Evolutionary conservation across 1,140 invertebrate genomes (phyloP), one percentile per base, ranked within the genome.

Genomic region (Drosophila pseudoananassae): DNA sequence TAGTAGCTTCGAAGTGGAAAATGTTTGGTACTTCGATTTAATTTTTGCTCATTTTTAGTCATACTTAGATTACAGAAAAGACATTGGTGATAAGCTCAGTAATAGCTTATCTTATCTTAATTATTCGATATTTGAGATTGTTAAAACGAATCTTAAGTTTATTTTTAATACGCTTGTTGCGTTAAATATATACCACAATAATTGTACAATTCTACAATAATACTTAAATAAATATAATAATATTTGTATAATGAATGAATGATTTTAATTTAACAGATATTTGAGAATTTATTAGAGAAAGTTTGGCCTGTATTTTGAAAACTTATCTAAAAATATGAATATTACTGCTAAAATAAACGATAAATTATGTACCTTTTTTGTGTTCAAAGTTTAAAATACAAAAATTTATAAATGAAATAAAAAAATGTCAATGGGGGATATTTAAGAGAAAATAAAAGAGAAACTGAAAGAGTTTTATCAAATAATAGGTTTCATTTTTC

Each of bases 91-190:
- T 65, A 65, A 53, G 47, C 12, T 5, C 12, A 4, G 9, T 52
- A 3, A 1, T n/a, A 12, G 8, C 25, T 36, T 68, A 65, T 68
- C 60, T 68, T 27, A 68, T 68, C 60, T 53, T 36, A 54, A 68
- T 66, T 46, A 17, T 2, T 33, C 3, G 6, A 64, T 53, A 10
- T 68, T 29, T 46, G 27, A 9, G 38, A 36, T 53, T 9, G 45
- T 40, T 15, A 47, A 47, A 14, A 14, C 7, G 20, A 20, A 25
- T 36, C 23, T 6, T 7, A 33, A 5, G 45, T 14, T 50, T 58
- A 50, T 14, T 40, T 51, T 29, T 31, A 8, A 14, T 1, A 4
- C 23, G 14, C 4, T 31, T n/a, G n/a, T n/a, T n/a, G n/a, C n/a
- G n/a, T n/a, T n/a, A n/a, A n/a, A n/a, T n/a, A n/a, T n/a, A n/a